Base-by-base conservation (phyloP, 2,113 vertebrate species). In the Myrmecobius fasciatus region DNA sequence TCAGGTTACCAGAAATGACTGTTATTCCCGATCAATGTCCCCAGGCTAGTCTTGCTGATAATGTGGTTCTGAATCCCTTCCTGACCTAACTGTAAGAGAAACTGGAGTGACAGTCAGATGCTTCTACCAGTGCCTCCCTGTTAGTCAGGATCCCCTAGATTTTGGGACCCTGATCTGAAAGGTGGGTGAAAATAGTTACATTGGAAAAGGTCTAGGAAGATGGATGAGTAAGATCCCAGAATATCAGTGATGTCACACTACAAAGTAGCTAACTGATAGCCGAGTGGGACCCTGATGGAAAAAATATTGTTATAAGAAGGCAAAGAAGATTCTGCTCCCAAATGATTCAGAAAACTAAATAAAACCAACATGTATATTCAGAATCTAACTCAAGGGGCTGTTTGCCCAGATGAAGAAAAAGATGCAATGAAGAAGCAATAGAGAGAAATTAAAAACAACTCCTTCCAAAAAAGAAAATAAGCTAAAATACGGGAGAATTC, bases 371-470 rank as follows among this genome's bases (percentile, higher is more conserved):
- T 22, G 20, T 83, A 83, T 43, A 83, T 20, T 24, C 20, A 43
- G 36, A 75, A 20, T n/a, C 17, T 0, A 52, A 9, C 52, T 91
- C 90, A 25, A 95, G 92, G 96, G 36, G 88, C 48, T 26, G 0
- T 56, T 96, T 94, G 20, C 36, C 53, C n/a, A 56, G 95, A 8
- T 60, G n/a, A 91, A 96, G 43, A 48, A 93, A 92, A 95, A 92
- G 53, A 8, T 89, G 8, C 75, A 91, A 95, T 22, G 1, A 94
- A 36, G 10, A n/a, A 51, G 53, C 92, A 94, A 7, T 28, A 67
- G 94, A 95, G n/a, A 90, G 94, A 95, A 94, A 51, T 0, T 56
- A 75, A 83, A 91, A 83, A 83, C n/a, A 43, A 92, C 8, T 54
- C 43, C 25, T 94, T 49, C 53, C 67, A 96, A 93, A 52, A 92